phyloP scores from a whole-genome alignment of 2,888 invertebrate species.

The Drosophila ustulata region DNA sequence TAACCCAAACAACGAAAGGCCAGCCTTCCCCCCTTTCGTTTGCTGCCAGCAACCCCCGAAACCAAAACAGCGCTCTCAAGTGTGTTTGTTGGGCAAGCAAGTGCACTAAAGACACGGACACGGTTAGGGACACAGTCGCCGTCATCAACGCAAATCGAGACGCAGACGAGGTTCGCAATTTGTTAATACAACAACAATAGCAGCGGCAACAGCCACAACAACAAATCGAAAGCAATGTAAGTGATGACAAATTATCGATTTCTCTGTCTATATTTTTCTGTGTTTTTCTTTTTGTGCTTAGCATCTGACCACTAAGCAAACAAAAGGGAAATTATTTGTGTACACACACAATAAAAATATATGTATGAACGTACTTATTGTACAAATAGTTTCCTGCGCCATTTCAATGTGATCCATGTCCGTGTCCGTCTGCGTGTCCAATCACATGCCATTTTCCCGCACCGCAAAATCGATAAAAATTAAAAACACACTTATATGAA shows the following conservation, averaged over 20 bases:
- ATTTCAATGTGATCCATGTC: constrained; percentile 15
- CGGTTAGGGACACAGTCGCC: constrained; percentile 1
- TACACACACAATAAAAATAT: constrained; percentile 26
- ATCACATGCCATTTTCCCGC: constrained; percentile 72
- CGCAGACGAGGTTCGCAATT: constrained; percentile 44
- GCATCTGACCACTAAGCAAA: constrained; percentile 23
- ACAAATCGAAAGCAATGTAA: constrained; percentile 67
- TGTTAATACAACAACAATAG: constrained; percentile 45
- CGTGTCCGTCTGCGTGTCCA: constrained; percentile 22
- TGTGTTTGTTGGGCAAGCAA: constrained; percentile 47
- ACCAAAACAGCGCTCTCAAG: constrained; percentile 37
- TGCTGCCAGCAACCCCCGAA: constrained; percentile 31
- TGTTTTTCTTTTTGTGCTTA: background rate
- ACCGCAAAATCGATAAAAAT: constrained; percentile 73
- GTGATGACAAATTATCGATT: constrained; percentile 70
- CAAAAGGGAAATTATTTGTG: constrained; percentile 26
- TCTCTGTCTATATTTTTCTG: constrained; percentile 25
- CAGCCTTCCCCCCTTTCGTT: constrained; percentile 22
- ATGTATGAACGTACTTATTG: background rate
- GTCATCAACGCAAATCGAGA: constrained; percentile 40
- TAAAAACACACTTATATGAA: constrained; percentile 45
- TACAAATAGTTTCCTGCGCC: constrained; percentile 12
- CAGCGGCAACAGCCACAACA: constrained; percentile 27
- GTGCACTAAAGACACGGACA: constrained; percentile 59
- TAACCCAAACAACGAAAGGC: constrained; percentile 77